Base-by-base conservation (phyloP, 1,140 invertebrate species). In the Aphaenogaster ashmeadi region DNA sequence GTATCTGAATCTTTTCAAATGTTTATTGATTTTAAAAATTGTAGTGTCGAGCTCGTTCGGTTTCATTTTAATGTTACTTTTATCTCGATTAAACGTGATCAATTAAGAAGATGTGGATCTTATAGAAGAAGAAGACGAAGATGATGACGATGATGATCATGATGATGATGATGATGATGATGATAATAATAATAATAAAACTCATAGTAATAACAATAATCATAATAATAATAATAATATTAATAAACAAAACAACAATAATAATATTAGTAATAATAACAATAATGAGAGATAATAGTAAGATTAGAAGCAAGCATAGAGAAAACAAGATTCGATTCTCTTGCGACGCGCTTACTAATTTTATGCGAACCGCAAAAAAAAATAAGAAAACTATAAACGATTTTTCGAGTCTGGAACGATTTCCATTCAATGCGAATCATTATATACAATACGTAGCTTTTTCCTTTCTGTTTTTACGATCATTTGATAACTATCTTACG, bases 41-140 rank as follows among this genome's bases (percentile, higher is more conserved):
- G 4, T n/a, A 38, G 1, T 27, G 27, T 27, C 27, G 27, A 27
- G 81, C 41, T 78, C 60, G 47, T 87, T 90, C 50, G 11, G 13
- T 83, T 90, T 83, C 27, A 27, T 27, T 27, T 27, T 27, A 27
- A 27, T 27, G 27, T 27, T 27, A 27, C 27, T 11, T 64, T 89
- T 58, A 56, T 84, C 77, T 87, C 38, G 15, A 87, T 54, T 74
- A 74, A 54, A 87, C 89, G 54, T n/a, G 44, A 74, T 74, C 79
- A 87, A 87, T 89, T 81, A 50, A 62, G 9, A 77, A 33, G 36
- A 69, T 89, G 66, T 77, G 71, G 21, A 80, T 89, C 89, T 90
- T 84, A 79, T 89, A 89, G 36, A 89, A 66, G 64, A 67, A 85
- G 41, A 44, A 6, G 41, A 44, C 7, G 41, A 44, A 6, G 21